Evolutionary conservation across 2,797 vertebrate species (phyloP).

Genomic region (Melopsittacus undulatus): DNA sequence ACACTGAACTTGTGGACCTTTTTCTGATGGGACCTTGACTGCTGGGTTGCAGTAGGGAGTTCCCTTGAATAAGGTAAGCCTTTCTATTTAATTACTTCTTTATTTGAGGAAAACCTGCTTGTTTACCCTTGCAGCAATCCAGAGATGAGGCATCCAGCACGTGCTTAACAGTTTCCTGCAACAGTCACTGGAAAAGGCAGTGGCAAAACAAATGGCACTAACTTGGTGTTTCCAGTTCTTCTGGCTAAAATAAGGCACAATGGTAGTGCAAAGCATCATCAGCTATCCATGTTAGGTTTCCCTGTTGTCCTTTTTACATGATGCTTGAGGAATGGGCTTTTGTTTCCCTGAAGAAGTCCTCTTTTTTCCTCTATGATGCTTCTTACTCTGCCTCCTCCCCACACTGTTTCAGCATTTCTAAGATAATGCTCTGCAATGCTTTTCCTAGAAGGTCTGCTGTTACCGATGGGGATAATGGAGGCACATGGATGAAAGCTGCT

Average conservation of each 20-base stretch:
- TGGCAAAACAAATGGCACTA: neutral
- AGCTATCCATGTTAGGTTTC: neutral
- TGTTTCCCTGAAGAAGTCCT: neutral
- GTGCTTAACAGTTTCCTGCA: neutral
- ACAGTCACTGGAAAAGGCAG: neutral
- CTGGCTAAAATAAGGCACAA: neutral
- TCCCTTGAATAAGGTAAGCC: neutral
- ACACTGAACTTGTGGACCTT: neutral
- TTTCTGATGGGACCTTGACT: neutral
- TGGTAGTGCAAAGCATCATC: neutral
- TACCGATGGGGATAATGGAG: slow-evolving; percentile 67
- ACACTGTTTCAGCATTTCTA: slow-evolving; percentile 60
- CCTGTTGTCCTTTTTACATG: neutral
- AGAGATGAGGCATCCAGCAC: neutral
- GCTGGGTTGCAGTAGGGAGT: neutral
- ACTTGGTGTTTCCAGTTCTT: neutral
- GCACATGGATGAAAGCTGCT: slow-evolving; percentile 82
- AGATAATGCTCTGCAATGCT: slow-evolving; percentile 76
- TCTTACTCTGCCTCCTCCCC: neutral
- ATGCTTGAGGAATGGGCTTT: neutral
- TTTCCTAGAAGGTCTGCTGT: slow-evolving; percentile 76
- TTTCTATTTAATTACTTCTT: neutral
- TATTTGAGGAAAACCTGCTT: neutral
- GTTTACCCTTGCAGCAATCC: neutral
- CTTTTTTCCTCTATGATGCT: neutral